Evolutionary conservation across 2,888 invertebrate genomes (phyloP), one percentile per base, ranked within the genome.

Genomic region (Hipparchia semele): DNA sequence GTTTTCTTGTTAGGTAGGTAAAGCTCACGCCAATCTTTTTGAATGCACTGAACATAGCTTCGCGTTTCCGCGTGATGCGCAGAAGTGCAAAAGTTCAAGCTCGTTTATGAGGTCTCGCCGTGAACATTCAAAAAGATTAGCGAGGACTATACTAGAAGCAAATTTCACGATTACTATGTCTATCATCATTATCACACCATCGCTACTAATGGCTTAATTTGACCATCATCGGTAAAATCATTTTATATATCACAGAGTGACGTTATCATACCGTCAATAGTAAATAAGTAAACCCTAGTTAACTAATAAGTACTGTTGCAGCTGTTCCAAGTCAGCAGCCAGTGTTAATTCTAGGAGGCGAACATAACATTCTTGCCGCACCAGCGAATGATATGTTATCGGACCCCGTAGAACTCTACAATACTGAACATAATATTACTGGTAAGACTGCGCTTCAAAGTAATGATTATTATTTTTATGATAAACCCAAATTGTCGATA

Each of bases 241-340:
- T 53, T 39, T 6, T 7, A 53, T 66, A 2, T 39, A 54, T n/a
- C 54, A 23, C 12, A 46, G 7, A 33, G 59, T n/a, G 9, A 59
- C 23, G 4, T 9, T 12, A 6, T 54, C 0, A 66, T 0, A 39
- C 2, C 5, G 5, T 39, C n/a, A 23, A 23, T 23, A 23, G 23
- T 23, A 23, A 23, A 23, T 23, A 23, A 23, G 23, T 23, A 54
- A 7, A 66, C 53, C 13, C 23, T 33, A 59, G 10, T 39, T 70
- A 62, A 13, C 10, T 4, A 7, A 12, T 7, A 53, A 54, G 49
- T 70, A 51, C 23, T 59, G 46, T 73, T 88, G 62, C 86, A 96
- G 96, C 95, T 12, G 95, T 95, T 81, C 95, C 96, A 75, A 95
- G 95, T 80, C 95, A 96, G 83, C 95, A 96, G 81, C 96, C 96